Evolutionary conservation across 2,888 invertebrate species (phyloP).

Genomic region (Lepidocyrtoides sp.): DNA sequence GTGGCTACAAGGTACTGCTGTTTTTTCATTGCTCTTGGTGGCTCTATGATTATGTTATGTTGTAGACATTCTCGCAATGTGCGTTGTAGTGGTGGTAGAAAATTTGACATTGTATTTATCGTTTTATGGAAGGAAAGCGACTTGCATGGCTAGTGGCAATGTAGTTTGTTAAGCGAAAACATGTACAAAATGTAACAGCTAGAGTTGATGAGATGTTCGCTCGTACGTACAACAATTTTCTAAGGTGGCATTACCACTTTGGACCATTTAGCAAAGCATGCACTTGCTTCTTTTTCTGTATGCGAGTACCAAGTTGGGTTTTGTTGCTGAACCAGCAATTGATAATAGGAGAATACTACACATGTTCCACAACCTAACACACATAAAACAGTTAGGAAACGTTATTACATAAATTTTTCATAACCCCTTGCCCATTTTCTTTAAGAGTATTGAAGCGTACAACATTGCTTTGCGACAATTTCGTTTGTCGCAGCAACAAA

Average conservation of each 20-base stretch:
- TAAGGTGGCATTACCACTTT: conserved; percentile 26
- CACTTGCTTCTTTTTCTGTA: no score
- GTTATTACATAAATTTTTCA: conserved; percentile 71
- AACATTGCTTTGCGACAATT: neutral
- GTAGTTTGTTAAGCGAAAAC: no score
- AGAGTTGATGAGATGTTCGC: neutral
- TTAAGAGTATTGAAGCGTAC: neutral
- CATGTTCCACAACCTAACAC: no score
- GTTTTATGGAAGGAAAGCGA: conserved; percentile 27
- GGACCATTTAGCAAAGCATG: neutral
- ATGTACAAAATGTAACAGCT: no score
- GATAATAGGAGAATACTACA: neutral
- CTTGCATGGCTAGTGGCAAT: neutral
- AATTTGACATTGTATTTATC: conserved; percentile 43
- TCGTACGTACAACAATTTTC: neutral
- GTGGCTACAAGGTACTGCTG: neutral
- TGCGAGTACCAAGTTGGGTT: neutral
- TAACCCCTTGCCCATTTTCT: conserved; percentile 25
- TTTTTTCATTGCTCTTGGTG: neutral
- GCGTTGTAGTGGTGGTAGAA: neutral
- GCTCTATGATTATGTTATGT: conserved; percentile 48
- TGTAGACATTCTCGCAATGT: conserved; percentile 37
- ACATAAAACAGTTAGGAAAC: conserved; percentile 13
- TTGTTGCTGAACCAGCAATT: neutral
- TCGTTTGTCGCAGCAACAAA: neutral